Evolutionary conservation across 2,113 vertebrate species (phyloP).

Genomic region (Rhegmatorhina hoffmannsi): DNA sequence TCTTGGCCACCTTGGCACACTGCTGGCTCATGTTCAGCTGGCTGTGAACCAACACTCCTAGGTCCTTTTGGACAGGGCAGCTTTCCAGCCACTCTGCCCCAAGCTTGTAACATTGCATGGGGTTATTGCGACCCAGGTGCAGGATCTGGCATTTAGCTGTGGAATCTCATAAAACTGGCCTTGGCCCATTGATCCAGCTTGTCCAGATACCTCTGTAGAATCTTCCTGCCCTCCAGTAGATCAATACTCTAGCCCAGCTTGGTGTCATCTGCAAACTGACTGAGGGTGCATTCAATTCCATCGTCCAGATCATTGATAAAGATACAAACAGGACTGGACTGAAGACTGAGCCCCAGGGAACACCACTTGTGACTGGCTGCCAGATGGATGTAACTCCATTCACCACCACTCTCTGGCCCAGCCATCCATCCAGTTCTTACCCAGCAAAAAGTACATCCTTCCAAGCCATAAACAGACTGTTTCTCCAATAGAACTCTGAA

Average conservation of each 20-base stretch:
- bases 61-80: not conserved
- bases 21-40: not conserved
- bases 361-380: not conserved
- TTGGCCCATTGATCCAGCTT: not conserved
- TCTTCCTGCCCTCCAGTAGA: not conserved
- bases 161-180: not conserved
- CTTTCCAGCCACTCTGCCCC: not conserved
- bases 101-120: too few relatives aligned
- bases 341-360: not conserved
- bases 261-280: not conserved
- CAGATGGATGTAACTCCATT: not conserved
- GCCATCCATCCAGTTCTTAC: not conserved
- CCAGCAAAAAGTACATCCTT: not conserved
- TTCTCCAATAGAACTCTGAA: not conserved
- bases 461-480: not conserved
- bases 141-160: rapidly evolving
- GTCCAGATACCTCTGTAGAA: not conserved
- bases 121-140: not conserved
- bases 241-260: rapidly evolving
- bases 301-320: not conserved
- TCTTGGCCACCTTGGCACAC: not conserved
- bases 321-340: not conserved
- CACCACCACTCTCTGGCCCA: not conserved
- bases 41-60: not conserved
- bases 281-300: too few relatives aligned